Base-by-base conservation (phyloP, 2,888 invertebrate species). In the Bugula neritina region DNA sequence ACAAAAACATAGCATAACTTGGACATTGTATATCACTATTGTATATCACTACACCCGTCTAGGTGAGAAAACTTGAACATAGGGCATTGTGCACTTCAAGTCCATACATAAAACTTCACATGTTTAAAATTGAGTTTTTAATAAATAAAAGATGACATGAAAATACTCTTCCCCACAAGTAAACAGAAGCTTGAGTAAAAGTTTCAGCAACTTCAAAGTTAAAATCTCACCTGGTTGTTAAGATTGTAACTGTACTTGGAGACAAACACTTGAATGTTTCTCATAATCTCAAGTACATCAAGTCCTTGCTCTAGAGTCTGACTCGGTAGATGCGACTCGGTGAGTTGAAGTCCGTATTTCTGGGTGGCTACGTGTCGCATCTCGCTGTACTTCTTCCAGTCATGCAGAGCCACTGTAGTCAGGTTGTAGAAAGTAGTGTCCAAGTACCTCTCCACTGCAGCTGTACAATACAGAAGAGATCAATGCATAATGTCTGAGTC, bases 311-410 rank as follows among this genome's bases (percentile, higher is more conserved):
- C 97, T 72, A 98, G 86, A 0, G 95, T 95, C 84, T 98, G 96
- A 78, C 94, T 94, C 0, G 99, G 98, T 70, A 99, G 87, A 84
- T 94, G 91, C 81, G 96, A 93, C 80, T 95, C 92, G n/a, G 93
- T 89, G 0, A 93, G 91, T 25, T 88, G 87, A 43, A 97, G 85
- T 73, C 89, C 88, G 78, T 93, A 90, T 82, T 94, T 93, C 77
- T 92, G 89, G 79, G 78, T 88, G 0, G 96, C 98, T 83, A 98
- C 88, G 81, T 92, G 91, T 74, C 95, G 89, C 98, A 99, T 99
- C 85, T 94, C 93, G 25, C 93, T 91, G 82, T 99, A 99, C 0
- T 94, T 95, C 84, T 91, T 92, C 94, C 97, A 98, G 84, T 99
- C 96, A 77, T 98, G 95, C 69, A 97, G 86, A 5, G 97, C 95